These are phyloP conservation scores for Tromatobia lineatoria DNA, from an alignment of 2,888 invertebrate species.

Conservation along the genomic window DNA sequence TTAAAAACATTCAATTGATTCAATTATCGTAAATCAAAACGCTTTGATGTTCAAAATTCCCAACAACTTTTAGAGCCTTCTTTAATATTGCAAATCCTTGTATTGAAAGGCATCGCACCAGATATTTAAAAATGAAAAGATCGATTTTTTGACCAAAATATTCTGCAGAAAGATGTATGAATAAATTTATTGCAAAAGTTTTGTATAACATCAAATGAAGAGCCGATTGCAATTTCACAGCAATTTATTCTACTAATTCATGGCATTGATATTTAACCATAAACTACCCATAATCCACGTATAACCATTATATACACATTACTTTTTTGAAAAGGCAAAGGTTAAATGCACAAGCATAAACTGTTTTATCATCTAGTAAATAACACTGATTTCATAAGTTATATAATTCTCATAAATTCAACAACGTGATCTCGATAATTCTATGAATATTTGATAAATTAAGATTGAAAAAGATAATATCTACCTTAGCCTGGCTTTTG, in stretches of 20 bases:
- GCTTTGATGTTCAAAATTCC: too few species aligned
- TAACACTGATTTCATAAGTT: slow-evolving; percentile 5
- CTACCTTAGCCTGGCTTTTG: slow-evolving; percentile 56
- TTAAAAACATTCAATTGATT: too few species aligned
- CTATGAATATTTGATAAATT: neutral
- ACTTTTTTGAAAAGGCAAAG: neutral
- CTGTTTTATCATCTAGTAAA: neutral
- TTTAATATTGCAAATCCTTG: too few species aligned
- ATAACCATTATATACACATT: neutral
- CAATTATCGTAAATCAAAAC: too few species aligned
- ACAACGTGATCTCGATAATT: neutral
- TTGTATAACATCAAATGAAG: neutral
- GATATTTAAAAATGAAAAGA: neutral
- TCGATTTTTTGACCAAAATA: neutral
- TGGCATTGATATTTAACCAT: neutral
- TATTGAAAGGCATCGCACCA: too few species aligned
- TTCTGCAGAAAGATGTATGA: neutral
- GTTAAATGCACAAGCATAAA: neutral
- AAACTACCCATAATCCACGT: neutral
- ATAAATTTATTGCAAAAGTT: neutral
- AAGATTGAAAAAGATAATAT: neutral
- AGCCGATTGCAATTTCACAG: neutral
- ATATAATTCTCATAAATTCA: slow-evolving; percentile 10
- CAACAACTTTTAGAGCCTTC: too few species aligned
- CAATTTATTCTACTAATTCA: neutral